A percentile compares a stretch with the other conserved stretches of the same genome.
These are phyloP conservation scores for Hedychridium roseum DNA, from an alignment of 2,888 invertebrate genomes.

Conservation along the genomic window DNA sequence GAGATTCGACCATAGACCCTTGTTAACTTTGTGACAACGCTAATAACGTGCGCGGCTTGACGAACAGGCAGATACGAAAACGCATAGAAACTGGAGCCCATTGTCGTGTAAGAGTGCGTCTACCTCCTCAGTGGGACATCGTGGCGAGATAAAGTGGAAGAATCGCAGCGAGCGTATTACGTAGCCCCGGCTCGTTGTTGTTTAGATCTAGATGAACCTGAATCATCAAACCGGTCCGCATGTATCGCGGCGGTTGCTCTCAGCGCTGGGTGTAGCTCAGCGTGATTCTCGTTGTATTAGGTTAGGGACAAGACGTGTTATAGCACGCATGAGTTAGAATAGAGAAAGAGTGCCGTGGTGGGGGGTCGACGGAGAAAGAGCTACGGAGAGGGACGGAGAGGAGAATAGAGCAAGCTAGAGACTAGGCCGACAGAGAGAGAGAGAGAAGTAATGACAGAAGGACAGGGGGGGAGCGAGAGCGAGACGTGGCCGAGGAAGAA, in stretches of 20 bases:
- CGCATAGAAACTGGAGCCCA: too few species aligned
- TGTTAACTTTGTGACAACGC: too few species aligned
- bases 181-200: slow-evolving; percentile 31
- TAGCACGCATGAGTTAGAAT: slow-evolving; percentile 50
- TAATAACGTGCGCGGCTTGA: too few species aligned
- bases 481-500: neutral
- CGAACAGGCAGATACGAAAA: too few species aligned
- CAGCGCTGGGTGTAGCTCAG: slow-evolving; percentile 39
- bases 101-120: too few species aligned
- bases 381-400: slow-evolving; percentile 2
- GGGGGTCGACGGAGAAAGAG: slow-evolving; percentile 7
- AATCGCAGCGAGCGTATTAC: slow-evolving; percentile 32
- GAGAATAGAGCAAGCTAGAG: neutral
- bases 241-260: slow-evolving; percentile 24
- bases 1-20: too few species aligned
- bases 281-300: slow-evolving; percentile 55
- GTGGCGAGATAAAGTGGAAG: slow-evolving; percentile 3
- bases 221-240: slow-evolving; percentile 55
- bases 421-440: neutral
- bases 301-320: slow-evolving; percentile 54
- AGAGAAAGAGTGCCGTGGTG: slow-evolving; percentile 28
- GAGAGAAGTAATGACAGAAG: neutral
- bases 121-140: neutral
- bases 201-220: slow-evolving; percentile 56
- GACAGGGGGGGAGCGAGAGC: neutral